Evolutionary conservation across 2,797 vertebrate species (phyloP), one percentile per base, ranked within the genome.

Genomic region (Rhinichthys osculus): DNA sequence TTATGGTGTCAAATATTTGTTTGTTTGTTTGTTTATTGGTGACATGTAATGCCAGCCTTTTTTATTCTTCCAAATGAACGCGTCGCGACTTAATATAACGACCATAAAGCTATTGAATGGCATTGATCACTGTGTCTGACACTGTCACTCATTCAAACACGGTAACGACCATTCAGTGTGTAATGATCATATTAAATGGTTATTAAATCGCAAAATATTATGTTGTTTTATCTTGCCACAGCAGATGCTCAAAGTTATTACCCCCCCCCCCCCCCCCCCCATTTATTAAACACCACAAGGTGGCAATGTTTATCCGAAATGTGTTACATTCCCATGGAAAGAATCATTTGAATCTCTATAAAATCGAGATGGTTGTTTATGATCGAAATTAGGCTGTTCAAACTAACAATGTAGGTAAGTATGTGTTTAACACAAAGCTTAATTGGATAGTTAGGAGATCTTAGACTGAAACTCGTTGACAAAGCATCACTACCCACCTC

Each of bases 221-320:
- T 83, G 57, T 42, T 85, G 78, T 85, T 88, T 73, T 78, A 85
- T 89, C 66, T 77, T 59, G 78, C 82, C 64, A 79, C 44, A 87
- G 84, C 86, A 87, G 73, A 87, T 89, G 84, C 78, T 82, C 57
- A 88, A 88, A 91, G 82, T 76, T 87, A 86, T 84, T 52, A 78
- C 78, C 87, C 81, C 40, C 30, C 30, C 30, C 30, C 30, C 30
- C 87, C 81, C 40, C 78, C 87, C 81, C 40, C 81, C 84, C 72
- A 89, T 87, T 86, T 82, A 84, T 79, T 78, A 92, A 82, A 86
- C 88, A 92, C 98, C 98, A 96, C 97, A 95, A 97, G 98, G 96
- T 98, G 98, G 98, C 97, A 97, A 96, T 99, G 97, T 97, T 97
- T 97, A 95, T 97, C 96, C 96, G 95, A 97, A 95, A 93, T 95